Base-by-base conservation (phyloP, 2,113 vertebrate species). In the Rhinogobius similis region DNA sequence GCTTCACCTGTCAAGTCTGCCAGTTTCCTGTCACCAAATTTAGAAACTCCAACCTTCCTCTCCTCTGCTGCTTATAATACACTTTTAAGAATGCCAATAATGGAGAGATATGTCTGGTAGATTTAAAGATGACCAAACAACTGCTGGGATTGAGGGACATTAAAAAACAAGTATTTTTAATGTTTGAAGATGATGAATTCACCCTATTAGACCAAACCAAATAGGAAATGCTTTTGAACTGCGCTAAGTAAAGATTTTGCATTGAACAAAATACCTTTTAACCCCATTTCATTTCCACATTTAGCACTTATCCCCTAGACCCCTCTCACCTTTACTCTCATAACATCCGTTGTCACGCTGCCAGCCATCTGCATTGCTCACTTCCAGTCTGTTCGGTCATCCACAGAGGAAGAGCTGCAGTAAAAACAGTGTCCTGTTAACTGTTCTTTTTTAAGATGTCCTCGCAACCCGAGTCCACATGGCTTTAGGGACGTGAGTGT, bases 61-160 rank as follows among this genome's bases (percentile, higher is more conserved):
- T 23, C n/a, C 12, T 67, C 48, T 63, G 43, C 2, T 32, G 38
- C 41, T 48, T 0, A 39, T 48, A 59, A 12, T 56, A 48, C 48
- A 50, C 71, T 4, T 56, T 62, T 41, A 18, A 75, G 38, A 63
- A 41, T 62, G 61, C 75, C 72, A 82, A 75, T 86, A 86, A 85
- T 82, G 32, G 32, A 36, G 76, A 76, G 62, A 52, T 50, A 13
- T 41, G 32, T 21, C 48, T 63, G 32, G 3, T 5, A 36, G 5
- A 52, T 4, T 62, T 67, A 46, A 69, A 72, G 70, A 69, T 73
- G 77, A 75, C 21, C 1, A 68, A 36, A 55, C 43, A 50, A 63
- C 59, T 23, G 23, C 14, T 13, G 52, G 43, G 46, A 8, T 12
- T 7, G 14, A 18, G 18, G 16, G 20, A 46, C 16, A 18, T 46